These are phyloP conservation scores for Pungitius pungitius DNA, from an alignment of 2,113 vertebrate genomes.

Conservation along the genomic window DNA sequence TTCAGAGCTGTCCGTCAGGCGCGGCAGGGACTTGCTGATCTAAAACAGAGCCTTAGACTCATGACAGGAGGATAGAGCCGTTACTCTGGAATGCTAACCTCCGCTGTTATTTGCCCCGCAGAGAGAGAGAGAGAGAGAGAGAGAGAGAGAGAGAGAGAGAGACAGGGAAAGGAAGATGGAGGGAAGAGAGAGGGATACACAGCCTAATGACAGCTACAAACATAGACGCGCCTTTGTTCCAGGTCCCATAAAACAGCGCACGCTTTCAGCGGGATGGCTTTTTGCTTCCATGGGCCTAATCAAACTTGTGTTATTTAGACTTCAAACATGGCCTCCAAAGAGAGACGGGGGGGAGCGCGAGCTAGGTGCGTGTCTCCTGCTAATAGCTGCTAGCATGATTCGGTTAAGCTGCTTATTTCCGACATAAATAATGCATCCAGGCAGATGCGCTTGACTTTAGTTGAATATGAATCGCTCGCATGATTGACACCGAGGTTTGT, in stretches of 20 bases:
- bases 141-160: slow-evolving; percentile 18
- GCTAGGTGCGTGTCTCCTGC: slow-evolving; percentile 79
- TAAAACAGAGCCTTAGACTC: slow-evolving; percentile 76
- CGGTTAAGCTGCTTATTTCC: slow-evolving; percentile 82
- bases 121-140: slow-evolving; percentile 55
- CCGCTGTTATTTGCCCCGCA: slow-evolving; percentile 72
- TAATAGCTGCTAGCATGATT: slow-evolving; percentile 80
- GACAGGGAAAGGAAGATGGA: slow-evolving; percentile 19
- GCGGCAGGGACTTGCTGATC: slow-evolving; percentile 70
- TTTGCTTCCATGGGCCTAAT: slow-evolving; percentile 75
- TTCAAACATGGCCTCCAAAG: slow-evolving; percentile 79
- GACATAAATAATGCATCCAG: slow-evolving; percentile 83
- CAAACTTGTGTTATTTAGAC: slow-evolving; percentile 80
- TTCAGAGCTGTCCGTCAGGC: slow-evolving; percentile 72
- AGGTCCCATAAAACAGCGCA: slow-evolving; percentile 51
- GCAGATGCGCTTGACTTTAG: slow-evolving; percentile 80
- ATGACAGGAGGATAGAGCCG: slow-evolving; percentile 70
- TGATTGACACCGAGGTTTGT: slow-evolving; percentile 80
- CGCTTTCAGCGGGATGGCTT: slow-evolving; percentile 70
- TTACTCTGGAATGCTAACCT: slow-evolving; percentile 76
- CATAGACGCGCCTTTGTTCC: slow-evolving; percentile 78
- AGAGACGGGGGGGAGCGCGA: slow-evolving; percentile 64
- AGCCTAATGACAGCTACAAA: slow-evolving; percentile 79
- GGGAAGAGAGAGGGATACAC: slow-evolving; percentile 52
- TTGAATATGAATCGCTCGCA: slow-evolving; percentile 72